Conservation (phyloP, 1,140 invertebrate species). For the Nasonia giraulti region DNA sequence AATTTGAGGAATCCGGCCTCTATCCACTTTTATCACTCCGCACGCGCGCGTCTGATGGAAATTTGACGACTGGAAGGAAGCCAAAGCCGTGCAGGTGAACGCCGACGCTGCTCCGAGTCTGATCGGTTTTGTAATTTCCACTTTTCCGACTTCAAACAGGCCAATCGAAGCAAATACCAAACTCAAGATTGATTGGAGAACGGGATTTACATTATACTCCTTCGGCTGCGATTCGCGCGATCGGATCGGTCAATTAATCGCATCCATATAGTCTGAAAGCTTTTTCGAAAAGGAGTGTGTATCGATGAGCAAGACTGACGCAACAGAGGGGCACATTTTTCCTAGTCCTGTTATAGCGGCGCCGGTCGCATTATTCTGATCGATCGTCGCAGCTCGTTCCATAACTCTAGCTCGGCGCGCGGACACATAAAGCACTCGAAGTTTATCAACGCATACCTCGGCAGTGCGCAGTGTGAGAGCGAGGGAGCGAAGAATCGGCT, state of each 20-base stretch:
- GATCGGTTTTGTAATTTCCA: conserved; percentile 26
- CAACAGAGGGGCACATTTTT: neutral
- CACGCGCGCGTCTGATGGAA: neutral
- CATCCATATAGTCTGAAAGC: too few species aligned
- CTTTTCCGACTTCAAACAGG: neutral
- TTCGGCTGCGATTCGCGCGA: neutral
- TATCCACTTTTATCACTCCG: conserved; percentile 30
- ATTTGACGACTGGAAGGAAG: conserved; percentile 38
- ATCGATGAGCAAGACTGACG: too few species aligned
- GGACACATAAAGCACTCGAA: neutral
- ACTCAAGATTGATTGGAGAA: neutral
- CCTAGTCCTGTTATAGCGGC: neutral
- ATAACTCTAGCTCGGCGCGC: neutral
- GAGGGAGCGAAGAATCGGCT: neutral
- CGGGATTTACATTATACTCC: neutral
- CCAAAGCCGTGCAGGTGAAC: conserved; percentile 5
- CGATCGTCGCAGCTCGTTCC: neutral
- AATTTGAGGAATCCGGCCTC: conserved; percentile 10
- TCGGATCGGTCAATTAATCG: neutral
- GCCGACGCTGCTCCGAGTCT: neutral
- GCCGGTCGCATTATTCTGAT: neutral
- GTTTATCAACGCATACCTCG: neutral
- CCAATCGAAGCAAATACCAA: conserved; percentile 5
- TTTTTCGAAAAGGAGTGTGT: too few species aligned
- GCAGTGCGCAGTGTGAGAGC: neutral